Conservation (phyloP, 2,113 vertebrate genomes). For the Uria lomvia region DNA sequence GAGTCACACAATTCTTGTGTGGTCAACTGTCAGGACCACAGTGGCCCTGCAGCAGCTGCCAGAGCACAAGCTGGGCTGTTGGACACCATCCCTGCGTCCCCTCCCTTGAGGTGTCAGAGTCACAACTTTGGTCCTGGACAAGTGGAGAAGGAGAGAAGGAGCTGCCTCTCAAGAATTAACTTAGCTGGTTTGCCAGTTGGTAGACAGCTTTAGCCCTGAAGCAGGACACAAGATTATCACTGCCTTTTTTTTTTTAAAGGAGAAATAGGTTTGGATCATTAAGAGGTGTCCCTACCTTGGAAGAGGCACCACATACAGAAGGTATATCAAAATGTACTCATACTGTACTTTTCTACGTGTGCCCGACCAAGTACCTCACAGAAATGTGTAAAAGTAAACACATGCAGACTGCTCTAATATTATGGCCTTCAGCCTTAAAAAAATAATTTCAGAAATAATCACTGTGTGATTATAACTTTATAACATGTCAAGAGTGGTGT, state of each 20-base stretch:
- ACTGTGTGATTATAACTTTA: not conserved
- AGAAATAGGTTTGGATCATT: not conserved
- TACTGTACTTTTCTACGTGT: accelerated
- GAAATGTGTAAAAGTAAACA: not conserved
- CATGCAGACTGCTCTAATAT: not conserved
- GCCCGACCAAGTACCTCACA: not conserved
- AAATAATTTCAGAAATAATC: not conserved
- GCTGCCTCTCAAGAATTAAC: not conserved
- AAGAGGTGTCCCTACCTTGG: not conserved
- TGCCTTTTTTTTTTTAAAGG: not conserved
- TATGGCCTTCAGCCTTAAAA: not conserved
- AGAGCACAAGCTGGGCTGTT: not conserved
- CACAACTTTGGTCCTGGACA: not conserved
- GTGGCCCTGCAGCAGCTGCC: not conserved
- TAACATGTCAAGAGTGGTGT: not conserved
- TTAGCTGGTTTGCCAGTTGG: not conserved
- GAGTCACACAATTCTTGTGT: not conserved
- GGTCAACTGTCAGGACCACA: not conserved
- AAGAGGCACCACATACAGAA: not conserved
- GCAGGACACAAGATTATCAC: not conserved
- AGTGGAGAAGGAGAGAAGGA: not conserved
- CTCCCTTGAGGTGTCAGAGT: not conserved
- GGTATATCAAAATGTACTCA: not conserved
- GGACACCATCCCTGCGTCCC: accelerated
- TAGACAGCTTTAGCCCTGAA: not conserved